Evolutionary conservation across 2,113 vertebrate species (phyloP).

Genomic region (Phoenicopterus ruber): DNA sequence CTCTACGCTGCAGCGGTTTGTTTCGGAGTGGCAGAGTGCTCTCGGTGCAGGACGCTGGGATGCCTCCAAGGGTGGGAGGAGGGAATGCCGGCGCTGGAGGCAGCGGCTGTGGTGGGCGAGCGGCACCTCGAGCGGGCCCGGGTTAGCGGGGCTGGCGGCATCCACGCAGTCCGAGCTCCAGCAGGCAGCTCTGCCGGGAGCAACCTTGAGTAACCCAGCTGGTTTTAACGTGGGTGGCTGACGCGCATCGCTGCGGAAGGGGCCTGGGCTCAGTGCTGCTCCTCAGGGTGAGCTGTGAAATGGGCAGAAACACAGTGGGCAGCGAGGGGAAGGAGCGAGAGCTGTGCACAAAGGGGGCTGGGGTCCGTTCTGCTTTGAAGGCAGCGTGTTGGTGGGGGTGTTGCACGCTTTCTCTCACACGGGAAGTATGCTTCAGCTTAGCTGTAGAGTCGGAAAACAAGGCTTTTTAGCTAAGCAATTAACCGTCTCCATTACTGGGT

Average conservation of each 20-base stretch:
- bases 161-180: not conserved
- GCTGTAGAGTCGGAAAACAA: no score
- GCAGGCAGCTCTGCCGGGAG: not conserved
- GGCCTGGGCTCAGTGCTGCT: not conserved
- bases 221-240: not conserved
- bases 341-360: no score
- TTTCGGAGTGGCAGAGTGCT: not conserved
- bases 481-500: not conserved
- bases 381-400: no score
- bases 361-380: no score
- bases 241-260: not conserved
- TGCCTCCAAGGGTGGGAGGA: no score
- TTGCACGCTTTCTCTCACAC: no score
- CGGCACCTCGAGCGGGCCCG: no score
- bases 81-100: not conserved
- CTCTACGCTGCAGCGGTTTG: not conserved
- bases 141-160: not conserved
- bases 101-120: not conserved
- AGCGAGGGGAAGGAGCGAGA: no score
- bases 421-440: no score
- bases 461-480: not conserved
- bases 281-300: not conserved
- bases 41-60: no score
- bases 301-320: no score
- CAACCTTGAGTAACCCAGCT: not conserved